phyloP scores from a whole-genome alignment of 2,113 vertebrate genomes.

The Centropus unirufus region DNA sequence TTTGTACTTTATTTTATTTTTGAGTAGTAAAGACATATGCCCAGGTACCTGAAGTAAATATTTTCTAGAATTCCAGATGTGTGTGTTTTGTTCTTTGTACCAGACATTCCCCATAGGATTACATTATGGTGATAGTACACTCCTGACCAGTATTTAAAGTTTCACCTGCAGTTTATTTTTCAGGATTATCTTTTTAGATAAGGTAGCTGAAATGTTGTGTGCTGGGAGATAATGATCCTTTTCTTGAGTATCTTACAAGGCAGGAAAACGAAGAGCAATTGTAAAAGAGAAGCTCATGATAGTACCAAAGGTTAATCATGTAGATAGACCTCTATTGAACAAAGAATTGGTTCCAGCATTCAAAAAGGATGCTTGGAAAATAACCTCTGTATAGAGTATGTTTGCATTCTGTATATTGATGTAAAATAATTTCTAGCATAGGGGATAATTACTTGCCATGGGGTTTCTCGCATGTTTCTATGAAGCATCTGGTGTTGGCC shows the following conservation, averaged over 20 bases:
- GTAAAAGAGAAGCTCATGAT: not conserved
- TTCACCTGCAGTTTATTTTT: not conserved
- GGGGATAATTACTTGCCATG: not conserved
- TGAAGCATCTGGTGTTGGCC: not conserved
- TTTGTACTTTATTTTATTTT: not conserved
- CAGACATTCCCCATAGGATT: not conserved
- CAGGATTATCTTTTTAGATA: not conserved
- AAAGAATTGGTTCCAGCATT: not conserved
- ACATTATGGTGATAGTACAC: not conserved
- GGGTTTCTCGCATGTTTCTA: not conserved
- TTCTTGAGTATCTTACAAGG: not conserved
- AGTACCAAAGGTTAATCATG: not conserved
- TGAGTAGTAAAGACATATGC: not conserved
- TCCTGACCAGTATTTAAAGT: not conserved
- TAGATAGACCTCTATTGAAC: not conserved
- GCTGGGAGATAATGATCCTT: not conserved
- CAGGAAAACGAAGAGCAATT: not conserved
- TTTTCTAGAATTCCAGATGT: not conserved
- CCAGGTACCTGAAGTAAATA: not conserved
- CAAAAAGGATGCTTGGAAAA: not conserved
- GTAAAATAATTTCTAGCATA: not conserved
- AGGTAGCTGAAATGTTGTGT: not conserved
- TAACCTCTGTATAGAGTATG: not conserved
- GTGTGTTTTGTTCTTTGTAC: not conserved
- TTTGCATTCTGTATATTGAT: not conserved